A percentile compares a stretch with the other conserved stretches of the same genome.
Evolutionary conservation across 2,797 vertebrate genomes (phyloP).

Genomic region (Onychomys leucogaster): DNA sequence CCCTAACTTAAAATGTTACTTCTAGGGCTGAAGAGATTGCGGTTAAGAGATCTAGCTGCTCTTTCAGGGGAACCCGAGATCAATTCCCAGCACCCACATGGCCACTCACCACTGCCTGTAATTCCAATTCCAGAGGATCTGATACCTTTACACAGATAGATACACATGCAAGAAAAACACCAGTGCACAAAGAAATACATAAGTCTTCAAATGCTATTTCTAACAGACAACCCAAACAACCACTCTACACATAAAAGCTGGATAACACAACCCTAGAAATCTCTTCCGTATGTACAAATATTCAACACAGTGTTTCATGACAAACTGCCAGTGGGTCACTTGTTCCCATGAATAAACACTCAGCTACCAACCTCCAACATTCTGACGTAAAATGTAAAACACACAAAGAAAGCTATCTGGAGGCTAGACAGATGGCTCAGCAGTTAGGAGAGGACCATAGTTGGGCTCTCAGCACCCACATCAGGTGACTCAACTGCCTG

Average conservation of each 20-base stretch:
- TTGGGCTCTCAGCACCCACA: not conserved
- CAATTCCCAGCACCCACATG: not conserved
- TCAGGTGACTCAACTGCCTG: not conserved
- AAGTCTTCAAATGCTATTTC: slow-evolving; percentile 7
- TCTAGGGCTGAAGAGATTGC: not conserved
- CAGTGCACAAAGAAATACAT: not conserved
- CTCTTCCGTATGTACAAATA: not conserved
- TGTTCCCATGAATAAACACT: not conserved
- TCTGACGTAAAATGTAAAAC: not conserved
- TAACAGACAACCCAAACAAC: not conserved
- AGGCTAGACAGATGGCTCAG: not conserved
- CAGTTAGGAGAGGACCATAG: not conserved
- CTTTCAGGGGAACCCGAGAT: not conserved
- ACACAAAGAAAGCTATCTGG: not conserved
- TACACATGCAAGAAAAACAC: not conserved
- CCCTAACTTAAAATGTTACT: not conserved
- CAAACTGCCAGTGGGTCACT: not conserved
- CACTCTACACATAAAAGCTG: not conserved
- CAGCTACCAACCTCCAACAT: not conserved
- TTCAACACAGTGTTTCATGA: not conserved
- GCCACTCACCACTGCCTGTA: not conserved
- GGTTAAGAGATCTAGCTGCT: not conserved
- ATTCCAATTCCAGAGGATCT: not conserved
- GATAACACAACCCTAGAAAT: not conserved
- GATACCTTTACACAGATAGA: not conserved